Evolutionary conservation across 2,888 invertebrate species (phyloP).

Genomic region (Lepas anatifera): DNA sequence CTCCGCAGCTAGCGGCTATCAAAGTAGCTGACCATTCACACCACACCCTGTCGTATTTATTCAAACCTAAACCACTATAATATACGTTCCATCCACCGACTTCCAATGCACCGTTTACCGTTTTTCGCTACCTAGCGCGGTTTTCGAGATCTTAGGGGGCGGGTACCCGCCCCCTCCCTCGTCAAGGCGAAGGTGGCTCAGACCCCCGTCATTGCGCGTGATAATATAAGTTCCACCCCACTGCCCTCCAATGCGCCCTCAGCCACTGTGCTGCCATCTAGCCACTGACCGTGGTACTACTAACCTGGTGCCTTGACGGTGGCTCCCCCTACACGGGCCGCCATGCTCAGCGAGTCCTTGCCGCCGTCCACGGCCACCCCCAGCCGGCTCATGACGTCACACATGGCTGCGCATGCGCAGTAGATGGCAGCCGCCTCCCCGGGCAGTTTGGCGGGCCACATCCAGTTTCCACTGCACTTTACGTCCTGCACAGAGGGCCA

Average conservation of each 20-base stretch:
- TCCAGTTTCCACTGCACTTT: conserved; percentile 99
- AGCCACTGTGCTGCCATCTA: background rate
- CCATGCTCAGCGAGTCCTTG: conserved; percentile 96
- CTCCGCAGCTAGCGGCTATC: too few relatives aligned
- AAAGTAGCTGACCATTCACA: too few relatives aligned
- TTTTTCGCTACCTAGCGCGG: too few relatives aligned
- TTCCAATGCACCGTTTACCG: too few relatives aligned
- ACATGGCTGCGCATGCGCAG: conserved; percentile 79
- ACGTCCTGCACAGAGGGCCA: conserved; percentile 63
- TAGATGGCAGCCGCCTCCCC: conserved; percentile 82
- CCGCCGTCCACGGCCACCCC: conserved; percentile 92
- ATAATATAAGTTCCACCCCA: too few relatives aligned
- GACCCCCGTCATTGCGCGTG: too few relatives aligned
- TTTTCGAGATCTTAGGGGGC: too few relatives aligned
- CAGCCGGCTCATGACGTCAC: conserved; percentile 62
- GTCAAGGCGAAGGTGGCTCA: too few relatives aligned
- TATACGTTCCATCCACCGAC: too few relatives aligned
- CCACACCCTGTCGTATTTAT: too few relatives aligned
- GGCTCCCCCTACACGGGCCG: conserved; percentile 62
- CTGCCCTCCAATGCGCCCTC: background rate
- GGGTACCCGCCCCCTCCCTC: too few relatives aligned
- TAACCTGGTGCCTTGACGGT: conserved; percentile 45
- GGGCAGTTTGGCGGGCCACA: conserved; percentile 96
- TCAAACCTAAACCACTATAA: too few relatives aligned
- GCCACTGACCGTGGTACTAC: background rate